Evolutionary conservation across 1,140 invertebrate species (phyloP), one percentile per base, ranked within the genome.

Genomic region (Zaprionus ghesquierei): DNA sequence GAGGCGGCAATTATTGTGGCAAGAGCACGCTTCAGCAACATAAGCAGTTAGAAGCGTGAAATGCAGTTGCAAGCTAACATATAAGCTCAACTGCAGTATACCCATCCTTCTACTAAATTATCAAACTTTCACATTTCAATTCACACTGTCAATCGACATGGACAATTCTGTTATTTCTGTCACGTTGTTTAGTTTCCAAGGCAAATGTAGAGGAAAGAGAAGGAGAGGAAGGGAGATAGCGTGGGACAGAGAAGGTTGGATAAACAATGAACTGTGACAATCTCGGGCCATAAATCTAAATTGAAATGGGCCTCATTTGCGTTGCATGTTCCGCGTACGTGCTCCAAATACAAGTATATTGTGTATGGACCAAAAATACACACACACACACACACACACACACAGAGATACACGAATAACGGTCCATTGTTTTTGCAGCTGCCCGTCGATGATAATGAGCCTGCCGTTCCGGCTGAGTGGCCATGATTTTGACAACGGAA

Each of bases 251-350:
- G 25, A 69, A 20, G 41, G 41, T 5, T 8, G 41, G 18, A 54
- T 35, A 33, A 75, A 62, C 77, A 63, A 25, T 65, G 66, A 38
- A 35, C 70, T 62, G 38, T 50, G 61, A 55, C 65, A 79, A 81
- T 80, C 65, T 68, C 25, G 20, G 41, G 46, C 49, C 69, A 86
- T 87, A 86, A 85, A 87, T 87, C 80, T 55, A 77, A 85, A 81
- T 85, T 86, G 77, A 85, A 85, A 85, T 74, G 63, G 69, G 41
- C 33, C 80, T 63, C 72, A 84, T 84, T 85, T 77, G 64, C 51
- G 65, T 69, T 63, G 33, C 29, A 31, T 38, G 22, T 1, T 23
- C 9, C 55, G 44, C 46, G 63, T 58, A 76, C 79, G 64, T 69
- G 75, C 61, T 50, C 46, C 55, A 73, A 61, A 69, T 73, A 29